Base-by-base conservation (phyloP, 2,113 vertebrate genomes). In the Erpornis zantholeuca region DNA sequence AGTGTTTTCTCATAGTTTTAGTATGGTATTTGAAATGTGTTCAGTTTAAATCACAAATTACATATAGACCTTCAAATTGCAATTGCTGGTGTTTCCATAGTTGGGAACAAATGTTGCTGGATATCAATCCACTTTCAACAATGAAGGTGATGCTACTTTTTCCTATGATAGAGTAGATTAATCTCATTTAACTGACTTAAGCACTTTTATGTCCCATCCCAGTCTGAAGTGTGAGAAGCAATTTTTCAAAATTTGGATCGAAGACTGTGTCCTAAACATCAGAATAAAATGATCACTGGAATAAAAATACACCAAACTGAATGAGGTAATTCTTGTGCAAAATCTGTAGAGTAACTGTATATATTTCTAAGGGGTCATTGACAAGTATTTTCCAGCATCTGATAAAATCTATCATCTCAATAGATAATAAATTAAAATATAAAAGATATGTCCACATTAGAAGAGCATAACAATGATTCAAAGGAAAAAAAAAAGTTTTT, bases 251-350 rank as follows among this genome's bases (percentile, higher is more conserved):
- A 68, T 82, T 70, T 92, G 52, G 80, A 82, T 52, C 82, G 25
- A 94, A 93, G 73, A 92, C 71, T 78, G 70, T 45, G 47, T 73
- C 83, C 49, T 90, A 90, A 84, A 83, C 45, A 70, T 92, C 65
- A 85, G 53, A 91, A 81, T 82, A 94, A 95, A 95, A 95, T 88
- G 72, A 83, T 92, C 92, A 96, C 77, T 96, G 94, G 96, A 96
- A 96, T 95, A 92, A 69, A 94, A 96, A 52, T 63, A 94, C 84
- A 95, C 70, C 80, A 94, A 97, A 97, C 90, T 76, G 91, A 93
- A 94, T 97, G 96, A 98, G 92, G 90, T 97, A 96, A 96, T 97
- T 97, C 96, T 91, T 97, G 92, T 94, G 94, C 91, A 97, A 97
- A 87, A 97, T 81, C 94, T 96, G 91, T 95, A 96, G 64, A 94